Base-by-base conservation (phyloP, 2,113 vertebrate species). In the Suricata suricatta region DNA sequence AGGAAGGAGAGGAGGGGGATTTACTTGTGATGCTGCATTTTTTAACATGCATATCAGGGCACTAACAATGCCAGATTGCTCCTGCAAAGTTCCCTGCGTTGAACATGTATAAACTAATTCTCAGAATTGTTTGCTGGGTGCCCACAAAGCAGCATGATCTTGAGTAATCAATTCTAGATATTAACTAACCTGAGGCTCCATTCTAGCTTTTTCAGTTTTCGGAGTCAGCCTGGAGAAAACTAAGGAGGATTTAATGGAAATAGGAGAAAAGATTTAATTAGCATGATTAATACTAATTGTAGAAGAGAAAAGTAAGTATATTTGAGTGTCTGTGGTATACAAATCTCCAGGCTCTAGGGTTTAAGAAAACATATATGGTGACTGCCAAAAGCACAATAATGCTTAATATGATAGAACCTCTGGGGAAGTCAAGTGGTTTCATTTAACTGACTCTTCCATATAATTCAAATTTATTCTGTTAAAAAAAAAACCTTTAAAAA, bases 171-270 rank as follows among this genome's bases (percentile, higher is more conserved):
- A 95, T 21, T 86, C 52, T 41, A 96, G 90, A 86, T 69, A 92
- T 47, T 81, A 92, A 86, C 29, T 47, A 84, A 85, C 31, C 13
- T 9, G 12, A 64, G 57, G 38, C 21, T 96, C 88, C 63, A 8
- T 86, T 33, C 44, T n/a, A 96, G 76, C 1, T 81, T 52, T 81
- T 97, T 77, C n/a, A 64, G 82, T 81, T 95, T 97, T 94, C 44
- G 25, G 25, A 93, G 77, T 52, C 15, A 52, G 85, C 2, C 3
- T 82, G 38, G 41, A 82, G n/a, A 96, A 88, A 13, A 21, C 33
- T 14, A 23, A 83, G 31, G 44, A 38, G 29, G 1, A 12, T 8
- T 89, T 38, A 35, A 66, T 71, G 76, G 19, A 90, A 91, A 93
- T 3, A n/a, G 15, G 68, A 92, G n/a, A 92, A 64, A 29, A 76